These are phyloP conservation scores for Aplidium turbinatum DNA, from an alignment of 23 tunicate species.

Conservation along the genomic window DNA sequence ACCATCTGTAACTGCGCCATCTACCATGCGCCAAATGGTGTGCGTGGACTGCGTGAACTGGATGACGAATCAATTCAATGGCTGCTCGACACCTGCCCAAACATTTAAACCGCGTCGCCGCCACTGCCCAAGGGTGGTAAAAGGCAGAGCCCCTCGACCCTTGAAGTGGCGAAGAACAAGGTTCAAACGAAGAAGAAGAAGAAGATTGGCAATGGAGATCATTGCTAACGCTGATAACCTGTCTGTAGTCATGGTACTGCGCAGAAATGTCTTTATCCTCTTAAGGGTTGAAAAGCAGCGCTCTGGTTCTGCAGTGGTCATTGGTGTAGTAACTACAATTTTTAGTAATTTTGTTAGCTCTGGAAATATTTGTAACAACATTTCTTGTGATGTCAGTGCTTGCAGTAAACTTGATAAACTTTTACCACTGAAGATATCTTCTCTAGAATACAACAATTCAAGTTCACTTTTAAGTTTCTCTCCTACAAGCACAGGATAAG, in stretches of 20 bases:
- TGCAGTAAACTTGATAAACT: neutral
- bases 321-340: conserved; percentile 17
- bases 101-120: too few relatives aligned
- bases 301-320: conserved; percentile 13
- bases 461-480: conserved; percentile 20
- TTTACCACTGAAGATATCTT: neutral
- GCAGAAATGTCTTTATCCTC: neutral
- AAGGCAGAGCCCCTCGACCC: too few relatives aligned
- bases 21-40: too few relatives aligned
- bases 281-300: conserved; percentile 10
- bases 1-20: too few relatives aligned
- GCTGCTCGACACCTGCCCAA: too few relatives aligned
- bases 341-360: conserved; percentile 9
- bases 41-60: too few relatives aligned
- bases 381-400: neutral
- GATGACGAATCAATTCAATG: too few relatives aligned
- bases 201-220: neutral
- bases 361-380: neutral
- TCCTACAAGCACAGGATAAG: conserved; percentile 19
- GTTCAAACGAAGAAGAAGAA: too few relatives aligned
- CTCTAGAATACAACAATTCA: conserved; percentile 1
- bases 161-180: too few relatives aligned
- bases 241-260: conserved; percentile 7
- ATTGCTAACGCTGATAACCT: conserved; percentile 12
- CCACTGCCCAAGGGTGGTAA: too few relatives aligned